These are phyloP conservation scores for Betta splendens DNA, from an alignment of 2,797 vertebrate genomes.

Conservation along the genomic window DNA sequence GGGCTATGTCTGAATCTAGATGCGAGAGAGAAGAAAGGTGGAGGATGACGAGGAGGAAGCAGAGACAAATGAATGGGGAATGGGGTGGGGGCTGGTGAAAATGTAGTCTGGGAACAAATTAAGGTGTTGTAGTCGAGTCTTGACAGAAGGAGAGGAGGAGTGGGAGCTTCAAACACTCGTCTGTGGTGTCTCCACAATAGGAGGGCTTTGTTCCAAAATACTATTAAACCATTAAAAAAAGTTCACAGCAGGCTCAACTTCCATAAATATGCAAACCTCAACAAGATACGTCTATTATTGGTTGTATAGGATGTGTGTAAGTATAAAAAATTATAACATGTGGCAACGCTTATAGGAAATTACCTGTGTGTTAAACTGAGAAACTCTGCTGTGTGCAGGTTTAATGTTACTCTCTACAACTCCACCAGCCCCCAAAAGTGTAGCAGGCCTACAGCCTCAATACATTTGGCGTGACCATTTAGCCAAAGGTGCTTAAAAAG, in stretches of 20 bases:
- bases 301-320: too few relatives aligned
- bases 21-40: constrained; percentile 44
- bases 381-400: too few relatives aligned
- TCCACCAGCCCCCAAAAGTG: too few relatives aligned
- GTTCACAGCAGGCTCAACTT: constrained; percentile 10
- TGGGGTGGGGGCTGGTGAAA: constrained; percentile 50
- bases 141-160: constrained; percentile 76
- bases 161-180: constrained; percentile 56
- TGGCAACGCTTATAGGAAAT: too few relatives aligned
- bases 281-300: neutral
- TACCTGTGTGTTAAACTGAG: too few relatives aligned
- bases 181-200: constrained; percentile 52
- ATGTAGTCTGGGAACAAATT: constrained; percentile 63
- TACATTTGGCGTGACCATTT: too few relatives aligned
- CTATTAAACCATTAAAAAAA: constrained; percentile 13
- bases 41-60: constrained; percentile 50
- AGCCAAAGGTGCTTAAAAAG: too few relatives aligned
- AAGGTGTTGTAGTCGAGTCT: constrained; percentile 61
- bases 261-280: constrained; percentile 9
- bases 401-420: too few relatives aligned
- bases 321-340: too few relatives aligned
- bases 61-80: constrained; percentile 43
- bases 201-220: constrained; percentile 44
- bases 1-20: constrained; percentile 26
- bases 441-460: too few relatives aligned